phyloP scores from a whole-genome alignment of 2,888 invertebrate genomes.

The Copidosoma aretas region DNA sequence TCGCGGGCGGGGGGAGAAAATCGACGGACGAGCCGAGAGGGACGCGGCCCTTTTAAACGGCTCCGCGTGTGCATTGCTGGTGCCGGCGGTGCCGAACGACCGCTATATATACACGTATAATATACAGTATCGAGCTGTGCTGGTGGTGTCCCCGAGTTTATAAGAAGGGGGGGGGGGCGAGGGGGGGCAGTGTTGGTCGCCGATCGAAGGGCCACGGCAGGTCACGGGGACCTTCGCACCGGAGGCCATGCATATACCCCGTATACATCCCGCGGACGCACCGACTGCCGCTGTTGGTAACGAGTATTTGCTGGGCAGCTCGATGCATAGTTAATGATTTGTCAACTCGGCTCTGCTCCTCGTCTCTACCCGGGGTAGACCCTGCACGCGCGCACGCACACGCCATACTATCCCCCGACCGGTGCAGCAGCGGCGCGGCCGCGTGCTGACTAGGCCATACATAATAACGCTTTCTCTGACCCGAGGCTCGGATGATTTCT shows the following conservation, averaged over 20 bases:
- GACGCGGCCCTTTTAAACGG: no score
- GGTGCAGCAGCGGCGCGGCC: constrained; percentile 42
- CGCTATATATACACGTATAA: no score
- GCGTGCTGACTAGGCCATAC: constrained; percentile 58
- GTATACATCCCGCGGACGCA: constrained; percentile 10
- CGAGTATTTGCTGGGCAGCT: constrained; percentile 63
- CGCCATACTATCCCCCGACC: no score
- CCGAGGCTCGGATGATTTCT: constrained; percentile 18
- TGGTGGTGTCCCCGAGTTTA: no score
- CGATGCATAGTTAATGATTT: constrained; percentile 64
- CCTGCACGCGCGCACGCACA: no score
- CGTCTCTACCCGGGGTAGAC: no score
- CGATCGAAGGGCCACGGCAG: constrained; percentile 27
- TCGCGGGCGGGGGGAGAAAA: no score
- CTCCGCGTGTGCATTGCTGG: no score
- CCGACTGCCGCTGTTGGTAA: constrained; percentile 57
- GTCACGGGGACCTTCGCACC: background rate
- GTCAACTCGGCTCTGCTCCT: constrained; percentile 59
- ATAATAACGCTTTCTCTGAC: constrained; percentile 53
- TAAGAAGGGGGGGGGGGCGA: constrained; percentile 10
- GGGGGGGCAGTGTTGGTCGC: constrained; percentile 33
- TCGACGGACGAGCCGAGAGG: no score
- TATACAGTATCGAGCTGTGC: background rate
- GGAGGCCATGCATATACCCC: no score
- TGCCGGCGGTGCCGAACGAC: no score